Percentiles rank a stretch among this genome's conserved stretches.
Conservation (phyloP, 1,140 invertebrate species). For the Acromyrmex echinatior region DNA sequence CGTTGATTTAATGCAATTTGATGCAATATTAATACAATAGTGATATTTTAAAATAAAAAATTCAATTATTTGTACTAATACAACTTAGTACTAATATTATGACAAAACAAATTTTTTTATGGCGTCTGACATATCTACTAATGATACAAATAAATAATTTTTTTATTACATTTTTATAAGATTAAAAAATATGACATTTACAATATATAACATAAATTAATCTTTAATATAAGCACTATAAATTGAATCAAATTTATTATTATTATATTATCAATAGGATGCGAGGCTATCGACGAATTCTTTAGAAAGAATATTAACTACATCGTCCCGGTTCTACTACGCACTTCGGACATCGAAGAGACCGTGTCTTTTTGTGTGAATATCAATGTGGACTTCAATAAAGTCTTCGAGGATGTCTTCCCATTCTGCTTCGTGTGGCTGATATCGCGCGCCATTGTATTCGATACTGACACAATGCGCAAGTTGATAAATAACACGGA, state of each 20-base stretch:
- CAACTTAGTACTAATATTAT: neutral
- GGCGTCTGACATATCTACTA: neutral
- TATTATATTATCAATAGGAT: conserved; percentile 74
- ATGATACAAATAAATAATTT: neutral
- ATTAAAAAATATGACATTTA: conserved; percentile 1
- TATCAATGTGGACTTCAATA: conserved; percentile 74
- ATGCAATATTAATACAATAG: neutral
- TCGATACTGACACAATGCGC: neutral
- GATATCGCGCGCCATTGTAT: neutral
- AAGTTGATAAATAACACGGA: neutral
- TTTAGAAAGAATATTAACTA: conserved; percentile 81
- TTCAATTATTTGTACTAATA: neutral
- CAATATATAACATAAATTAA: neutral
- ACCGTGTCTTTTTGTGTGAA: conserved; percentile 74
- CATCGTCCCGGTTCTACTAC: conserved; percentile 81
- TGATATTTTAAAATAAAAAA: neutral
- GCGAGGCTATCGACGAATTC: conserved; percentile 80
- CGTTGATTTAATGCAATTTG: neutral
- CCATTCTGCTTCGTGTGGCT: conserved; percentile 62
- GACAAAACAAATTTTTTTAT: neutral
- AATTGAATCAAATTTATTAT: neutral
- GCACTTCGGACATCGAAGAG: conserved; percentile 75
- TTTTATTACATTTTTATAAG: neutral
- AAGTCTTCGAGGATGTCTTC: conserved; percentile 83
- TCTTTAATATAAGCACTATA: neutral